These are phyloP conservation scores for Acrobasis suavella DNA, from an alignment of 2,888 invertebrate species.

Conservation along the genomic window DNA sequence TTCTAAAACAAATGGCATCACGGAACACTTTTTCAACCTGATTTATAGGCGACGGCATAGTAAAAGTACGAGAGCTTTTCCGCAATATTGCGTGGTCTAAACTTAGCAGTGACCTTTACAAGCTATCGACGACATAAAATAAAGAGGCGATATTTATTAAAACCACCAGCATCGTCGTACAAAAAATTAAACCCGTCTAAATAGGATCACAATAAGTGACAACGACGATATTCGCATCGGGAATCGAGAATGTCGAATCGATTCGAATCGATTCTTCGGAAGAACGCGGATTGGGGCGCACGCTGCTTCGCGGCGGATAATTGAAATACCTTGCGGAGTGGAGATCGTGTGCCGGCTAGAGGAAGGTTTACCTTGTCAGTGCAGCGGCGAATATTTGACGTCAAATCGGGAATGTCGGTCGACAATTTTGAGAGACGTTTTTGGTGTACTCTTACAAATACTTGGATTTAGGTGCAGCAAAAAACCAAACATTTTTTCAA, in stretches of 20 bases:
- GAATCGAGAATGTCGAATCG: conserved; percentile 48
- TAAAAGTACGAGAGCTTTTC: too few relatives aligned
- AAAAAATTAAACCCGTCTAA: conserved; percentile 5
- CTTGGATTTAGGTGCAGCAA: too few relatives aligned
- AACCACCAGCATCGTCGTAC: neutral
- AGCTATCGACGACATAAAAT: too few relatives aligned
- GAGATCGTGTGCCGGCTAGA: conserved; percentile 40
- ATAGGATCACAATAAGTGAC: conserved; percentile 39
- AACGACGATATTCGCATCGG: conserved; percentile 49
- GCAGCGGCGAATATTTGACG: conserved; percentile 46
- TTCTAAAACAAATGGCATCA: too few relatives aligned
- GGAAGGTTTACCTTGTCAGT: conserved; percentile 48
- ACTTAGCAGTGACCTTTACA: too few relatives aligned
- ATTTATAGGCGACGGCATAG: too few relatives aligned
- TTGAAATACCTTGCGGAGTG: conserved; percentile 60
- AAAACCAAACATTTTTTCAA: too few relatives aligned
- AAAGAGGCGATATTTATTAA: too few relatives aligned
- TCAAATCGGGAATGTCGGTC: conserved; percentile 32
- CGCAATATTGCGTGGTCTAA: too few relatives aligned
- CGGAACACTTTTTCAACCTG: too few relatives aligned
- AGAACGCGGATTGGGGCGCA: conserved; percentile 37
- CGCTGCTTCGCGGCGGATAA: conserved; percentile 50
- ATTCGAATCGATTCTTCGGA: conserved; percentile 54
- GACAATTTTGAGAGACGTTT: too few relatives aligned
- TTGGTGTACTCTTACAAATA: too few relatives aligned